Evolutionary conservation across 2,113 vertebrate species (phyloP).

Genomic region (Elephas maximus): DNA sequence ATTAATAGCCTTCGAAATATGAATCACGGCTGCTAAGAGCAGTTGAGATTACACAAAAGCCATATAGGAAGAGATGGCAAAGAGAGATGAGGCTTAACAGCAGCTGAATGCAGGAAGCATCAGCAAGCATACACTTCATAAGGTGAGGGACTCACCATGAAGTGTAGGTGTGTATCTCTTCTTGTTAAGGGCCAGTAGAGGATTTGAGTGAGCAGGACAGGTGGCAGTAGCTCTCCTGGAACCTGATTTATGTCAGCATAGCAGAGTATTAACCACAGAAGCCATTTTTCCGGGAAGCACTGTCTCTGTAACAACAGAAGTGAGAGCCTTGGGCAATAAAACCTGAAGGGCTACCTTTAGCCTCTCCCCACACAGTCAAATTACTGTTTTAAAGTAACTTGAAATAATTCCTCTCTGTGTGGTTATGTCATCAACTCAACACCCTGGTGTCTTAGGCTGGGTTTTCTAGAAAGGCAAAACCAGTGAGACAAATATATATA

Average conservation of each 20-base stretch:
- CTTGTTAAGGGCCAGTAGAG: not conserved
- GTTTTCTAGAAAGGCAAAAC: too few species aligned
- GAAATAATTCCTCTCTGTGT: not conserved
- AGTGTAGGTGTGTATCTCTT: not conserved
- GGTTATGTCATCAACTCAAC: not conserved
- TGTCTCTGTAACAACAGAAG: accelerated
- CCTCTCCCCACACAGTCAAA: not conserved
- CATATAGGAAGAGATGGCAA: not conserved
- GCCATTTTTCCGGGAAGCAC: not conserved
- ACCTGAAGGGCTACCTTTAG: not conserved
- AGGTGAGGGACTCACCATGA: not conserved
- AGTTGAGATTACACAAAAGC: not conserved
- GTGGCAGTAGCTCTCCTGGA: not conserved
- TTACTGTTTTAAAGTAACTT: not conserved
- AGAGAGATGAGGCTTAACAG: not conserved
- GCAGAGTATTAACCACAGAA: not conserved
- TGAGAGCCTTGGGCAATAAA: not conserved
- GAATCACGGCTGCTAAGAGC: not conserved
- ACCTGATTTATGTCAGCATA: not conserved
- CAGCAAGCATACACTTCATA: not conserved
- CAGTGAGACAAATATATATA: too few species aligned
- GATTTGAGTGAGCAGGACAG: not conserved
- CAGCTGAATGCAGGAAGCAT: not conserved
- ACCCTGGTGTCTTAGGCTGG: too few species aligned
- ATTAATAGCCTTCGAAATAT: not conserved